Conservation (phyloP, 2,113 vertebrate genomes). For the Phrynosoma blainvillii region DNA sequence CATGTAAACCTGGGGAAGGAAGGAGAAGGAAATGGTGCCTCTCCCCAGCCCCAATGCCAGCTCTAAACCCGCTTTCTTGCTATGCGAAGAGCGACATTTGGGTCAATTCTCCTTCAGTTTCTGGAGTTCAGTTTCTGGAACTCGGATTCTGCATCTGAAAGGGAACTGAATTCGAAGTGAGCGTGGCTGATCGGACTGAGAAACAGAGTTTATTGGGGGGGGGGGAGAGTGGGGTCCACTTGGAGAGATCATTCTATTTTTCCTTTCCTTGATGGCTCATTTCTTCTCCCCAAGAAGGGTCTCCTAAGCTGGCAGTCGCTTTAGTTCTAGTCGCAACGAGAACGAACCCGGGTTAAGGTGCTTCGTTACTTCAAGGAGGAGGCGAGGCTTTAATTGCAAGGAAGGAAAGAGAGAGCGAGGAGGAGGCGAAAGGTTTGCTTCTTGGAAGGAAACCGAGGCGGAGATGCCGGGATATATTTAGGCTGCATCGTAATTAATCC, state of each 20-base stretch:
- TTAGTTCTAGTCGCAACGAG: background rate
- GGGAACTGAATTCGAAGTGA: background rate
- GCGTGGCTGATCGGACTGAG: background rate
- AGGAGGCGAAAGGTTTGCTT: background rate
- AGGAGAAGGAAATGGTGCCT: no score
- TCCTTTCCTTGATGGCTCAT: background rate
- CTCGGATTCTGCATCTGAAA: no score
- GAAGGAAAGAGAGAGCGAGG: background rate
- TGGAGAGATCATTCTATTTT: background rate
- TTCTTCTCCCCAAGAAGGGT: background rate
- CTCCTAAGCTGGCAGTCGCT: background rate
- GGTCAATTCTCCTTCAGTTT: background rate
- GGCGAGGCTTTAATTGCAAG: conserved; percentile 43
- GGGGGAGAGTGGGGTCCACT: no score
- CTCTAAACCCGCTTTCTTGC: no score
- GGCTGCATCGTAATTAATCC: no score
- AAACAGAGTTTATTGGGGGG: background rate
- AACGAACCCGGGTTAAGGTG: background rate
- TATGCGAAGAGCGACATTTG: background rate
- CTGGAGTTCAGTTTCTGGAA: no score
- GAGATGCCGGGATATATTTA: background rate
- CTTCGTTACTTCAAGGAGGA: background rate
- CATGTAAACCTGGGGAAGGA: no score
- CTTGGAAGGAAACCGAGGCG: background rate
- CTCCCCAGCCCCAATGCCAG: no score